Base-by-base conservation (phyloP, 2,113 vertebrate species). In the Chaetodon auriga region DNA sequence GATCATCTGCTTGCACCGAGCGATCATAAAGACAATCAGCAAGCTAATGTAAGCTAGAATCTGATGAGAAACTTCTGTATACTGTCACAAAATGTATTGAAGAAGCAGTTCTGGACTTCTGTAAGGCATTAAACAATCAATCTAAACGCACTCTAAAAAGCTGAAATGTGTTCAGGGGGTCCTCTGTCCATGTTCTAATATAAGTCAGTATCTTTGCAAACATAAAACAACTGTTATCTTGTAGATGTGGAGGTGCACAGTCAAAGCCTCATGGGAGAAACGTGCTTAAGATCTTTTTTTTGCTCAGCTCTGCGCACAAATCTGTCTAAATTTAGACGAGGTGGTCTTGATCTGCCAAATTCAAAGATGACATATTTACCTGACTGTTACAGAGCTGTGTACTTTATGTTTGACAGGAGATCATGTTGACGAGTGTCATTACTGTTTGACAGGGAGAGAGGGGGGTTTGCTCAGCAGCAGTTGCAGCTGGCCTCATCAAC, bases 181-280 rank as follows among this genome's bases (percentile, higher is more conserved):
- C 23, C 49, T 61, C 57, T 62, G 4, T 62, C 5, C 19, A 49
- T 62, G 16, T 46, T 73, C 23, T 21, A 13, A 48, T 11, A 11
- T 21, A 11, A 46, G 38, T 72, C 7, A 53, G n/a, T 57, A 43
- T 43, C 36, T 57, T 57, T 43, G 35, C 45, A 68, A 35, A 23
- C 4, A 70, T n/a, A 70, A 41, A 55, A 54, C 49, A 72, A 30
- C 43, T 16, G 45, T 62, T 74, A 4, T 51, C 45, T 63, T 75
- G 21, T 41, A 41, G n/a, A n/a, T n/a, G n/a, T n/a, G n/a, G 30
- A 51, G 45, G 38, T 25, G 21, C 1, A 2, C 61, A 19, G 46
- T 51, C 14, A 49, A 38, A 63, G 9, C 73, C 48, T 75, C n/a
- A 1, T 48, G 21, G 35, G 48, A 54, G 11, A 53, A 43, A 53